Conservation (phyloP, 2,797 vertebrate species). For the Euthynnus affinis region DNA sequence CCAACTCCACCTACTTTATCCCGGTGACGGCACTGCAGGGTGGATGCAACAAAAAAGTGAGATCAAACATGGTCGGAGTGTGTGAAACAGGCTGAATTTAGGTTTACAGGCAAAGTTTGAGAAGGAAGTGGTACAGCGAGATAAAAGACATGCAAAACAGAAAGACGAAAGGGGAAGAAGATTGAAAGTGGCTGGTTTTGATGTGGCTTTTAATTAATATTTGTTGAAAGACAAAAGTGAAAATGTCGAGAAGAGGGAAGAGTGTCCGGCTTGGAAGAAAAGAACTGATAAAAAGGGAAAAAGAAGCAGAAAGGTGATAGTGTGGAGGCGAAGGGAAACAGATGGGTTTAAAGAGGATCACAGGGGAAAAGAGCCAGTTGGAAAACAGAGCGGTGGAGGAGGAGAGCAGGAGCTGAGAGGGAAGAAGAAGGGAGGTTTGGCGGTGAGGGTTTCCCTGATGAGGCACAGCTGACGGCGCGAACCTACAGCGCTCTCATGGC, state of each 20-base stretch:
- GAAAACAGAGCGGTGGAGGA: conserved; percentile 28
- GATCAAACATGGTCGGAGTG: conserved; percentile 13
- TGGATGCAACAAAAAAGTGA: conserved; percentile 17
- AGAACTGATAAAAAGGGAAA: conserved; percentile 27
- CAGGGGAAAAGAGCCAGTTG: conserved; percentile 12
- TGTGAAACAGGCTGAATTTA: neutral
- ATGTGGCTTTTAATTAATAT: conserved; percentile 32
- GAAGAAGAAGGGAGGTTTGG: conserved; percentile 56
- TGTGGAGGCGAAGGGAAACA: conserved; percentile 35
- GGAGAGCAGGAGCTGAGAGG: conserved; percentile 18
- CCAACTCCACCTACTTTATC: neutral
- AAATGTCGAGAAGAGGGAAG: conserved; percentile 1
- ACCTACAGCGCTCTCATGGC: conserved; percentile 76
- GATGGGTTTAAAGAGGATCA: conserved; percentile 31
- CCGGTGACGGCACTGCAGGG: neutral
- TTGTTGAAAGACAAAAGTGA: conserved; percentile 52
- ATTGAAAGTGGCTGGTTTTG: neutral
- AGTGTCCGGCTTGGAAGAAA: neutral
- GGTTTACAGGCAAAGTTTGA: conserved; percentile 1
- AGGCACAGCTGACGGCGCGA: conserved; percentile 77
- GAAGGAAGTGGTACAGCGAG: conserved; percentile 7
- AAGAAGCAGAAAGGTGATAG: conserved; percentile 32
- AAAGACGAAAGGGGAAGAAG: conserved; percentile 16
- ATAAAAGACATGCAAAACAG: conserved; percentile 24
- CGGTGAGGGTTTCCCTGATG: conserved; percentile 76